Conservation (phyloP, 2,888 invertebrate genomes). For the Quadroppia sp. region DNA sequence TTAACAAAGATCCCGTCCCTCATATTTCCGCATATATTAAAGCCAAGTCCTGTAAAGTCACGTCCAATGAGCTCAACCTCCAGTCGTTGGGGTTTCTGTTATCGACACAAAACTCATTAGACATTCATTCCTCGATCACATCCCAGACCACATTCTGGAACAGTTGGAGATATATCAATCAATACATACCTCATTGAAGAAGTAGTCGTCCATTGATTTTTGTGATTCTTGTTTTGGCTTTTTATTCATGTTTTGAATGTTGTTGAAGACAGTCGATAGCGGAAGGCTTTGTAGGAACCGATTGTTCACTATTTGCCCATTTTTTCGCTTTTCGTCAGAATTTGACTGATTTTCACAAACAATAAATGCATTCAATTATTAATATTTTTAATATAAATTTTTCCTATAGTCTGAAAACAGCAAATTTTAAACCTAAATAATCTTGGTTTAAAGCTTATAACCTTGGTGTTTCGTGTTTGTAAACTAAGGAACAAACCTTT, state of each 20-base stretch:
- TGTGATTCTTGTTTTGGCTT: constrained; percentile 1
- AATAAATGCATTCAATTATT: not conserved
- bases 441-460: no score
- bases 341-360: not conserved
- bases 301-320: constrained; percentile 5
- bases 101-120: not conserved
- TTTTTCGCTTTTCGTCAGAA: not conserved
- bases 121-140: no score
- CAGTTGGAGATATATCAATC: no score
- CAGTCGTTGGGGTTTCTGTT: constrained; percentile 33
- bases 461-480: no score
- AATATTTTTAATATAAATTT: no score
- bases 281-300: constrained; percentile 30
- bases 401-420: no score
- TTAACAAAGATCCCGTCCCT: constrained; percentile 83
- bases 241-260: not conserved
- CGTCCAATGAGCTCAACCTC: constrained; percentile 36
- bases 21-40: constrained; percentile 84
- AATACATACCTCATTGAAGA: constrained; percentile 54
- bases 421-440: no score
- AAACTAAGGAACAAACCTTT: no score
- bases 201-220: constrained; percentile 58
- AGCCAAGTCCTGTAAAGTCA: constrained; percentile 74
- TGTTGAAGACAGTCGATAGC: constrained; percentile 33
- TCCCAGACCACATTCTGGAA: no score